Conservation (phyloP, 2,888 invertebrate species). For the Lycocerus yunnanus region DNA sequence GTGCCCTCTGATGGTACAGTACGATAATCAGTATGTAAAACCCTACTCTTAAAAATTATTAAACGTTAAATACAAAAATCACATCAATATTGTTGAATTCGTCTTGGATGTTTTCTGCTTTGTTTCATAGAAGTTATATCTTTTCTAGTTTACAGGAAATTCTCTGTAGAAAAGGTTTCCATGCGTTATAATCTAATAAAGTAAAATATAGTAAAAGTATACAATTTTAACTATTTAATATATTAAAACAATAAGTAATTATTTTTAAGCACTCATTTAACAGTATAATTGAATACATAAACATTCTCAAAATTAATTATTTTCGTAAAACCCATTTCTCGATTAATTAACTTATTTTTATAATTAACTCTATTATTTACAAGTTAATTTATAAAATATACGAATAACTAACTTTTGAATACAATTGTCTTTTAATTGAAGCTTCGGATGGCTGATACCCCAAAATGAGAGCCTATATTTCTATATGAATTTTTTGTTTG, state of each 20-base stretch:
- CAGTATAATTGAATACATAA: not conserved
- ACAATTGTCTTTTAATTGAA: not conserved
- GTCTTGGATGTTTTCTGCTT: no score
- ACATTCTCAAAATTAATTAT: not conserved
- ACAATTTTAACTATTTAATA: not conserved
- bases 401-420: not conserved
- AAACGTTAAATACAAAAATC: no score
- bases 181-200: not conserved
- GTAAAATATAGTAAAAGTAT: not conserved
- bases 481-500: constrained; percentile 2
- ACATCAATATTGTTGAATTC: no score
- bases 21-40: no score
- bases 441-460: not conserved
- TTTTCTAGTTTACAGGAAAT: not conserved
- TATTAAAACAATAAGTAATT: not conserved
- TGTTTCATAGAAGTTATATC: no score
- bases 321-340: not conserved
- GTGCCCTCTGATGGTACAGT: no score
- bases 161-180: not conserved
- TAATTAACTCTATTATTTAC: not conserved
- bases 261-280: not conserved
- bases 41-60: no score
- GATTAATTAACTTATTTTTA: not conserved
- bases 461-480: not conserved
- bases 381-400: not conserved